Percentiles rank a stretch among this genome's conserved stretches.
Evolutionary conservation across 2,113 vertebrate species (phyloP).

Genomic region (Vombatus ursinus): DNA sequence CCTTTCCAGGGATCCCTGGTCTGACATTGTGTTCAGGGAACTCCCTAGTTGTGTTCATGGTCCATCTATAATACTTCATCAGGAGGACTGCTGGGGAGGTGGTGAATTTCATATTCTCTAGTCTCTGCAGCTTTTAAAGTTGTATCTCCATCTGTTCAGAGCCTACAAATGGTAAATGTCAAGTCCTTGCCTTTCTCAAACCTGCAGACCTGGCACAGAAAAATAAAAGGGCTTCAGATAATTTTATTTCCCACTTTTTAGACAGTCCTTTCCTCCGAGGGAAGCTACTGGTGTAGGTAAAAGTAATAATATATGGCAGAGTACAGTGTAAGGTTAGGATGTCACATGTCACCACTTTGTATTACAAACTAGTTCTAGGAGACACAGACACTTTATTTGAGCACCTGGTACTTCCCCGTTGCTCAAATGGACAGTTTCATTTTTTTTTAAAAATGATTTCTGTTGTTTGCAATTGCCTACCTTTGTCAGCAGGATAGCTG

Average conservation of each 20-base stretch:
- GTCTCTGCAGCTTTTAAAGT: constrained; percentile 73
- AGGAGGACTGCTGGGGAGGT: constrained; percentile 74
- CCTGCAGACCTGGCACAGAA: constrained; percentile 59
- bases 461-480: background rate
- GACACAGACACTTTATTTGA: constrained; percentile 39
- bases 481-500: background rate
- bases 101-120: constrained; percentile 78
- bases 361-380: constrained; percentile 29
- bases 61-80: constrained; percentile 62
- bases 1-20: constrained; percentile 70
- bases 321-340: constrained; percentile 13
- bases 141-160: constrained; percentile 75
- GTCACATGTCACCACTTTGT: constrained; percentile 10
- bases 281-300: constrained; percentile 52
- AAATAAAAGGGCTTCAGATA: constrained; percentile 69
- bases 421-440: background rate
- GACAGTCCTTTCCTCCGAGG: constrained; percentile 61
- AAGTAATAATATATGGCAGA: constrained; percentile 71
- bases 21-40: constrained; percentile 70
- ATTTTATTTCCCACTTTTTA: constrained; percentile 69
- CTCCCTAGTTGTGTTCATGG: constrained; percentile 59
- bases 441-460: constrained; percentile 1
- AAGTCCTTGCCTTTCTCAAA: constrained; percentile 75
- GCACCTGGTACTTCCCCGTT: background rate
- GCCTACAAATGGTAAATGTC: constrained; percentile 81